These are phyloP conservation scores for Scyliorhinus canicula DNA, from an alignment of 2,797 vertebrate species.

Conservation along the genomic window DNA sequence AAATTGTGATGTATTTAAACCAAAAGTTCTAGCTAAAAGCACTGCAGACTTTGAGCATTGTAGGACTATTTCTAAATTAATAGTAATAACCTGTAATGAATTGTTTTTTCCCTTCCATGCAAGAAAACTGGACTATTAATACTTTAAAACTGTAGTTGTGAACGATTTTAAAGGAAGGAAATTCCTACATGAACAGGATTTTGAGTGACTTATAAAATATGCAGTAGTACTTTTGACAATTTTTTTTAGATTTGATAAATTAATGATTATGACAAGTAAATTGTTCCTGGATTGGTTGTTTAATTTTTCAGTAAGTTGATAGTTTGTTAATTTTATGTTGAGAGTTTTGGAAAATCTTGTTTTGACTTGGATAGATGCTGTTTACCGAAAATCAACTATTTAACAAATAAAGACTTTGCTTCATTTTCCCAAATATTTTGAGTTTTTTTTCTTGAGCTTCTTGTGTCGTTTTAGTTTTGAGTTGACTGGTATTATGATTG, in stretches of 20 bases:
- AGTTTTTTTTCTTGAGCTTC: neutral
- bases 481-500: too few species aligned
- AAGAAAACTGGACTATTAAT: neutral
- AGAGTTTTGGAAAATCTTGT: neutral
- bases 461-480: neutral
- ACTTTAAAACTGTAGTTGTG: neutral
- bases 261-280: neutral
- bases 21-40: neutral
- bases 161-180: neutral
- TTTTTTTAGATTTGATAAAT: neutral
- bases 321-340: neutral
- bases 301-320: neutral
- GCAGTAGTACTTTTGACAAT: neutral
- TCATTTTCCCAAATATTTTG: neutral
- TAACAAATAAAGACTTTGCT: neutral
- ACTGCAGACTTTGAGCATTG: neutral
- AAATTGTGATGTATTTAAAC: neutral
- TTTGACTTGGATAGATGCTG: neutral
- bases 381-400: neutral
- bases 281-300: neutral
- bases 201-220: neutral
- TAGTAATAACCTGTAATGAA: neutral
- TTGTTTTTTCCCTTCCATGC: neutral
- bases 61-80: neutral
- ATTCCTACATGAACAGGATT: neutral